Conservation (phyloP, 1,140 invertebrate genomes). For the Megalonaias nervosa region DNA sequence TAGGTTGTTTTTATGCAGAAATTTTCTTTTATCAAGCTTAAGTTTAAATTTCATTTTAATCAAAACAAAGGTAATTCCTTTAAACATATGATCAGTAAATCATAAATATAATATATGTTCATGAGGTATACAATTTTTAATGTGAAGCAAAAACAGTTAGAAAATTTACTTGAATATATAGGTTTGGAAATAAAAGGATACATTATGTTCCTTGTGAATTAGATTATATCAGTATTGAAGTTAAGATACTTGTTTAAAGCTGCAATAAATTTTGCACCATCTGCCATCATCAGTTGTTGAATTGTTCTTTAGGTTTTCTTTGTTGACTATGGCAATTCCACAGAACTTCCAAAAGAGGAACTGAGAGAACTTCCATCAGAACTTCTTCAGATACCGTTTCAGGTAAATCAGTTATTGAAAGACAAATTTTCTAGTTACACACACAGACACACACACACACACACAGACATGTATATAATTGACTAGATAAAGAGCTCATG, state of each 20-base stretch:
- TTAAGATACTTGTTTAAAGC: neutral
- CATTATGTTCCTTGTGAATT: neutral
- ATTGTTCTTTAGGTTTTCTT: conserved; percentile 76
- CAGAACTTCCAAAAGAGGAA: conserved; percentile 46
- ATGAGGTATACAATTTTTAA: neutral
- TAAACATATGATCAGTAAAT: too few species aligned
- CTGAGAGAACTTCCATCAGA: conserved; percentile 46
- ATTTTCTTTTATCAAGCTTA: too few species aligned
- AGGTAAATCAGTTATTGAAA: conserved; percentile 44
- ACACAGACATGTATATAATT: too few species aligned
- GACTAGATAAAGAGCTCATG: too few species aligned
- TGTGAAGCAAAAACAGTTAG: neutral
- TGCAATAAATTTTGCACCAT: neutral
- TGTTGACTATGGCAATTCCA: conserved; percentile 84
- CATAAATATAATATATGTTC: too few species aligned
- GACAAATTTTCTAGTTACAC: neutral
- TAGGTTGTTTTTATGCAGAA: too few species aligned
- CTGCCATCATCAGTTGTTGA: neutral
- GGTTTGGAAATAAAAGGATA: neutral
- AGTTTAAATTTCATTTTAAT: too few species aligned
- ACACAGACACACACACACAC: too few species aligned
- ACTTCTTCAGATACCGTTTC: conserved; percentile 46
- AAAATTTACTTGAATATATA: neutral
- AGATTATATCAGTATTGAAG: neutral
- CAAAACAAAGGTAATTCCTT: too few species aligned